These are phyloP conservation scores for Coregonus clupeaformis DNA, from an alignment of 2,113 vertebrate genomes.

Conservation along the genomic window DNA sequence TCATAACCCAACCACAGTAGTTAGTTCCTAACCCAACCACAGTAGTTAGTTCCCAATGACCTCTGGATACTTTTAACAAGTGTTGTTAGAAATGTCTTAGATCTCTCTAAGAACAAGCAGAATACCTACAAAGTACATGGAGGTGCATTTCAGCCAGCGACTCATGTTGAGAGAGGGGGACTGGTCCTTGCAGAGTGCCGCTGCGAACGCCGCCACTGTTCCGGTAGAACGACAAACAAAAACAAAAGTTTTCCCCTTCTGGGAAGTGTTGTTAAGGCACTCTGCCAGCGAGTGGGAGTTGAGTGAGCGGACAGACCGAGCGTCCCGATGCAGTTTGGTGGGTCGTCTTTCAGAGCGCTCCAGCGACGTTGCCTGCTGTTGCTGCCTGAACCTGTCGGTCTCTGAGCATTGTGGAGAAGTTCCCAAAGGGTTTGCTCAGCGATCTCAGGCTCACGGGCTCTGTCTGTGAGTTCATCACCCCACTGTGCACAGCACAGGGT, in stretches of 20 bases:
- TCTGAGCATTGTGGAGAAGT: slow-evolving; percentile 40
- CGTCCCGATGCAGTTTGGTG: neutral
- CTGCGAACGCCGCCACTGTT: slow-evolving; percentile 66
- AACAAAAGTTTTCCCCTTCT: slow-evolving; percentile 27
- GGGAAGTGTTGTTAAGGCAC: slow-evolving; percentile 43
- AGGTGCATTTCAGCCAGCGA: slow-evolving; percentile 89
- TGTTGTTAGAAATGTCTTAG: neutral
- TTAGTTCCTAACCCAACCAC: too few species aligned
- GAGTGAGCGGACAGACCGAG: slow-evolving; percentile 5
- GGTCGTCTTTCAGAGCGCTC: slow-evolving; percentile 17
- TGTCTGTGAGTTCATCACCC: slow-evolving; percentile 77
- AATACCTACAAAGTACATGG: slow-evolving; percentile 86
- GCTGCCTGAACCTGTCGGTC: slow-evolving; percentile 52
- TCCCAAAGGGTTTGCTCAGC: slow-evolving; percentile 47
- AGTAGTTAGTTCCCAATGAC: too few species aligned
- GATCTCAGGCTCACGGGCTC: slow-evolving; percentile 64
- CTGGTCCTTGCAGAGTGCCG: slow-evolving; percentile 70
- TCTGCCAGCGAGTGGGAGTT: slow-evolving; percentile 64
- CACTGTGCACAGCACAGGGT: slow-evolving; percentile 56
- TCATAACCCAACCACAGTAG: too few species aligned
- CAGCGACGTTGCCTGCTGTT: slow-evolving; percentile 42
- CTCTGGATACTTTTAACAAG: too few species aligned
- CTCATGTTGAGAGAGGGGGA: slow-evolving; percentile 81
- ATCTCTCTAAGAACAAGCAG: neutral
- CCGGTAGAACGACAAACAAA: slow-evolving; percentile 52